Percentiles rank a stretch among this genome's conserved stretches.
These are phyloP conservation scores for Alfaro cultratus DNA, from an alignment of 2,797 vertebrate genomes.

Conservation along the genomic window DNA sequence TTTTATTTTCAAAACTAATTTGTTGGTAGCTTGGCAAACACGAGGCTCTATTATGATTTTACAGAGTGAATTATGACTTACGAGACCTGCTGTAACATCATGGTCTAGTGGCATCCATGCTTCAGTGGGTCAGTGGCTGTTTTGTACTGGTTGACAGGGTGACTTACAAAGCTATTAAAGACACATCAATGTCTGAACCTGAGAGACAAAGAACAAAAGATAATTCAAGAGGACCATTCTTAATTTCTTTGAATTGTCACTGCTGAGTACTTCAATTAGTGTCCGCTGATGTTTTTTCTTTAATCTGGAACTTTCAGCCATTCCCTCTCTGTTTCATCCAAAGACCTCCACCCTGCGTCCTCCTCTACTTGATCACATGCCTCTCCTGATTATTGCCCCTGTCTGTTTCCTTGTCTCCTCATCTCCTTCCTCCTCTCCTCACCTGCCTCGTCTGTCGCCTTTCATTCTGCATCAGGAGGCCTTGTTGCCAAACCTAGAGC, in stretches of 20 bases:
- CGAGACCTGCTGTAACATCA: not conserved
- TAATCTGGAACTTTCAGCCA: slow-evolving; percentile 10
- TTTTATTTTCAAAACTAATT: not conserved
- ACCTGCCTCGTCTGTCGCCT: slow-evolving; percentile 61
- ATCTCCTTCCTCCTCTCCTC: slow-evolving; percentile 25
- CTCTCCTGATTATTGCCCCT: slow-evolving; percentile 64
- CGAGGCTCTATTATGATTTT: not conserved
- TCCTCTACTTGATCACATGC: slow-evolving; percentile 35
- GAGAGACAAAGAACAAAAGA: slow-evolving; percentile 5
- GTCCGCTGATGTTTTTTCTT: not conserved
- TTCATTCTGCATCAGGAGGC: slow-evolving; percentile 43
- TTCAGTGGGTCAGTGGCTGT: not conserved
- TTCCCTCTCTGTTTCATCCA: slow-evolving; percentile 22
- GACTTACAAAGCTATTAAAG: not conserved
- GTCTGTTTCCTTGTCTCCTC: slow-evolving; percentile 54
- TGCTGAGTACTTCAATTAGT: slow-evolving; percentile 15
- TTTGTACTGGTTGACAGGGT: not conserved
- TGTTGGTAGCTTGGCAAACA: not conserved
- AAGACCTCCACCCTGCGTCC: slow-evolving; percentile 5
- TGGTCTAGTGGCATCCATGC: not conserved
- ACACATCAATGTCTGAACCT: not conserved
- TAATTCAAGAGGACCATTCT: not conserved
- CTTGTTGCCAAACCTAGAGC: slow-evolving; percentile 38
- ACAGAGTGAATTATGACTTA: too few relatives aligned
- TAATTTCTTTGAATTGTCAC: slow-evolving; percentile 23